Evolutionary conservation across 2,888 invertebrate species (phyloP).

Genomic region (Acanthosepion esculentum): DNA sequence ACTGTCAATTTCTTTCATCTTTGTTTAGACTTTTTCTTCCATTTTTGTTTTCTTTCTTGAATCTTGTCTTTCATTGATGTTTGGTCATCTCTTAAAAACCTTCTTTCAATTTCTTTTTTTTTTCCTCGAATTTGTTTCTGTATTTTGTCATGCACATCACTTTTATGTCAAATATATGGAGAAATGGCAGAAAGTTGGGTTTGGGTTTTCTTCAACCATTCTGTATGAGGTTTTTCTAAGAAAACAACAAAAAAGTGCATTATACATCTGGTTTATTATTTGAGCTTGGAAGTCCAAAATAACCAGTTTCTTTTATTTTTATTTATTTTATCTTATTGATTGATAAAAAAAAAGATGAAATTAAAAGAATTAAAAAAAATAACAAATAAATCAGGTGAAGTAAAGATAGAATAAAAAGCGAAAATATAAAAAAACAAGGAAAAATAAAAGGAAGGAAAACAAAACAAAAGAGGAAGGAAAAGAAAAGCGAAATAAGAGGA

Average conservation of each 20-base stretch:
- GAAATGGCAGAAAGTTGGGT: no score
- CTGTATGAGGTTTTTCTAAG: neutral
- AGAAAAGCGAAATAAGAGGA: no score
- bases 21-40: neutral
- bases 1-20: neutral
- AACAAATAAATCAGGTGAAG: no score
- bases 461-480: no score
- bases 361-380: neutral
- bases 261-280: neutral
- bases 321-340: neutral
- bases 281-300: neutral
- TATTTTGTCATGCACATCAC: neutral
- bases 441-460: no score
- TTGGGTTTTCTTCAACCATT: neutral
- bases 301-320: neutral
- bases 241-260: no score
- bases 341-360: neutral
- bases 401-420: neutral
- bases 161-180: neutral
- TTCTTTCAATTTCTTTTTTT: neutral
- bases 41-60: neutral
- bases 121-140: neutral
- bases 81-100: slow-evolving; percentile 7
- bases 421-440: no score
- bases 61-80: neutral